These are phyloP conservation scores for Tenebrosternarchus preto DNA, from an alignment of 2,113 vertebrate species.

Conservation along the genomic window DNA sequence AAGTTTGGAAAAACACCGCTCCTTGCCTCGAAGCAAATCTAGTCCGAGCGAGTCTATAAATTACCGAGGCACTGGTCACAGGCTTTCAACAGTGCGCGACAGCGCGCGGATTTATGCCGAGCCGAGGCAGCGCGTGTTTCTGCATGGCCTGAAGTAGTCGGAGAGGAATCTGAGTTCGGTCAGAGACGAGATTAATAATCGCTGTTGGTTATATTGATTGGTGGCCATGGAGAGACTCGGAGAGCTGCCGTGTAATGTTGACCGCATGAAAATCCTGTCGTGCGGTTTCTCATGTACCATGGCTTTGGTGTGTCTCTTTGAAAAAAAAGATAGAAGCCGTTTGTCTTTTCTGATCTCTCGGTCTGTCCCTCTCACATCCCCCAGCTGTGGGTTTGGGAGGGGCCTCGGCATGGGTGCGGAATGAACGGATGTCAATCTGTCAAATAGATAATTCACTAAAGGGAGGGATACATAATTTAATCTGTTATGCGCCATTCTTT, in stretches of 20 bases:
- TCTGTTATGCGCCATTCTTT: constrained; percentile 20
- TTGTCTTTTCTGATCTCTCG: not conserved
- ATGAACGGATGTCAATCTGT: constrained; percentile 7
- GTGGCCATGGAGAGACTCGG: not conserved
- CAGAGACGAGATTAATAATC: not conserved
- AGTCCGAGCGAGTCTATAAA: constrained; percentile 43
- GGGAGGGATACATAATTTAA: constrained; percentile 11
- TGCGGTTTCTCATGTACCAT: not conserved
- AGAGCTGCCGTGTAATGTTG: not conserved
- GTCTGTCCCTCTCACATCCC: not conserved
- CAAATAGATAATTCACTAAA: constrained; percentile 15
- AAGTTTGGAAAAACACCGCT: constrained; percentile 64
- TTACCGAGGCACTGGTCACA: constrained; percentile 39
- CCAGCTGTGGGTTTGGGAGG: not conserved
- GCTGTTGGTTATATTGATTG: not conserved
- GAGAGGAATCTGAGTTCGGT: not conserved
- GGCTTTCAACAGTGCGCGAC: constrained; percentile 32
- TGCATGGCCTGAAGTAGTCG: not conserved
- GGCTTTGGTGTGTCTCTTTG: constrained; percentile 8
- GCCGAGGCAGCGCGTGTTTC: no score
- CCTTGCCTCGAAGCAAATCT: constrained; percentile 54
- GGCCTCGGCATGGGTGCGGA: not conserved
- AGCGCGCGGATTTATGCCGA: not conserved
- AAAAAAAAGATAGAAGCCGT: not conserved
- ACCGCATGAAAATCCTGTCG: constrained; percentile 7